Conservation (phyloP, 2,888 invertebrate genomes). For the Agriopis aurantiaria region DNA sequence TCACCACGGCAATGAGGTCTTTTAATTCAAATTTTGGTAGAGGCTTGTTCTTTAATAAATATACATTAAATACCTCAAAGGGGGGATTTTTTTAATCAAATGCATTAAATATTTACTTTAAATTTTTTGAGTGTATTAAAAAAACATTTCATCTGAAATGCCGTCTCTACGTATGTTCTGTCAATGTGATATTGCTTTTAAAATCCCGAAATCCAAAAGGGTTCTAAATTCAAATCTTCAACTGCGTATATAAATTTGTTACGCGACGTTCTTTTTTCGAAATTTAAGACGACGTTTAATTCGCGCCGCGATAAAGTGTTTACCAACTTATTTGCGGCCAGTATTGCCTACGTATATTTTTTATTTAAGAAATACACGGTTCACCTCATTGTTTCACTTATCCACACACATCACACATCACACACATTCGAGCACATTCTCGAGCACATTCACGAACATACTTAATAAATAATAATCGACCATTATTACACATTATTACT, state of each 20-base stretch:
- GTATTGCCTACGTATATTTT: background rate
- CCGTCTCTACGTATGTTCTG: conserved; percentile 28
- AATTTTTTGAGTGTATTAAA: too few species aligned
- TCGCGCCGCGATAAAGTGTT: conserved; percentile 71
- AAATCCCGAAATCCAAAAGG: conserved; percentile 61
- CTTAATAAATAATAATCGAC: too few species aligned
- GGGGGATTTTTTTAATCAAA: too few species aligned
- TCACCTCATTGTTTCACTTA: too few species aligned
- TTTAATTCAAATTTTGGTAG: background rate
- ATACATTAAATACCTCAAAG: too few species aligned
- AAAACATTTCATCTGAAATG: background rate
- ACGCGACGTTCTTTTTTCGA: conserved; percentile 64
- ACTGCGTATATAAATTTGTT: conserved; percentile 62
- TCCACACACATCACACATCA: too few species aligned
- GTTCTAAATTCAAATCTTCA: conserved; percentile 67
- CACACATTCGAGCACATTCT: too few species aligned
- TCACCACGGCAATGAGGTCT: too few species aligned
- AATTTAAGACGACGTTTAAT: conserved; percentile 69
- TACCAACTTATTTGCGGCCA: conserved; percentile 71
- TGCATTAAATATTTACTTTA: too few species aligned
- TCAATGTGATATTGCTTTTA: conserved; percentile 43
- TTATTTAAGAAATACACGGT: too few species aligned
- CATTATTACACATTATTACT: too few species aligned
- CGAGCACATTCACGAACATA: too few species aligned
- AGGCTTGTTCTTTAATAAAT: background rate